Base-by-base conservation (phyloP, 2,113 vertebrate species). In the Chiloscyllium plagiosum region DNA sequence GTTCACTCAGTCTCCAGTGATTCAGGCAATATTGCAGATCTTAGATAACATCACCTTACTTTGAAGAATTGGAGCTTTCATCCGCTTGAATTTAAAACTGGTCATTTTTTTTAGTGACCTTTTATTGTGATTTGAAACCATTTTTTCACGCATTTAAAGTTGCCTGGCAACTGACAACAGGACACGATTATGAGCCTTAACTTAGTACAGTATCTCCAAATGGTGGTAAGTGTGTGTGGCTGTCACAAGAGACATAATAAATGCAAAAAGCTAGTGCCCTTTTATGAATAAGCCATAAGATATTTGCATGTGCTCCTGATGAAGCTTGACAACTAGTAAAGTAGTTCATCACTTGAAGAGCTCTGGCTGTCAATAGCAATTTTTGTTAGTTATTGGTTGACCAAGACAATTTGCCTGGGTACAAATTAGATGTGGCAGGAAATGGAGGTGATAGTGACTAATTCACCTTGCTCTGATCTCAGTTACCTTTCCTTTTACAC, bases 221-320 rank as follows among this genome's bases (percentile, higher is more conserved):
- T 90, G 56, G 33, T 37, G 33, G 5, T 37, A 66, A 93, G 61
- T 37, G 15, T 37, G 15, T 66, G 89, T 22, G 65, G 29, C 56
- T 66, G 89, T 93, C 17, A 37, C 17, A 20, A 6, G 22, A 61
- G 61, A 5, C 33, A 22, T 0, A 66, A 65, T 22, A 83, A 93
- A n/a, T 37, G 15, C 0, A 17, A 19, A n/a, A 68, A 42, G 33
- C 15, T 47, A 37, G 19, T 37, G 6, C 17, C 37, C 61, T 5
- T 93, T 66, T 37, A 93, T 68, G 56, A 93, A 93, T 66, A 93
- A 93, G 19, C 61, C n/a, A 68, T 66, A 93, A 93, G 89, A 93
- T 93, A 7, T 22, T 93, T 93, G 89, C 37, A 37, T 20, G 61
- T 37, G 19, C 66, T 37, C 17, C 89, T 37, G 89, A 93, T 93